Evolutionary conservation across 2,888 invertebrate species (phyloP), one percentile per base, ranked within the genome.

Genomic region (Cheilosia grossa): DNA sequence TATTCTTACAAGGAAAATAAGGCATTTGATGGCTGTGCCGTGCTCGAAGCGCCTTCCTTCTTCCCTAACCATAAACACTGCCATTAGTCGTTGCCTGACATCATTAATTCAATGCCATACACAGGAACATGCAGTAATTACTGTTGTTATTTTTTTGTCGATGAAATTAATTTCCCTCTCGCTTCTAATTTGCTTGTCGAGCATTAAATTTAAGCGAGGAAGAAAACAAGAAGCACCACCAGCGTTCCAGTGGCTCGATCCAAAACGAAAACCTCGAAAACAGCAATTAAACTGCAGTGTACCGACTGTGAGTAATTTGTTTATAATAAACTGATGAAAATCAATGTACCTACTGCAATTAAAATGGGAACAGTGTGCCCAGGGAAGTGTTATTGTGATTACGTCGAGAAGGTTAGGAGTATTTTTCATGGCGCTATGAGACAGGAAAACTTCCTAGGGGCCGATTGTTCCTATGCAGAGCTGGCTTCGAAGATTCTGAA

Each of bases 21-120:
- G 9, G 37, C 37, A 13, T 37, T 37, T 13, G 13, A 37, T 37
- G 13, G 37, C 13, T 1, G 37, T 13, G 13, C 37, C 13, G 13
- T 37, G 17, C 10, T 27, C 24, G 6, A 15, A 13, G 24, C 13
- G 24, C 13, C 17, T 17, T 17, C 30, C 37, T 70, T 37, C 10
- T 2, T 44, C 44, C 15, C 47, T 17, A 21, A 13, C 30, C 24
- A n/a, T 7, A 42, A 42, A 30, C 27, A 27, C 27, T 27, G 27
- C 24, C 63, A 64, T 64, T 74, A 51, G 44, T 17, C 13, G 37
- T 56, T 47, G 44, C 54, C 63, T 73, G 54, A 64, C 53, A 74
- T 54, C 33, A 27, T 56, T 64, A 74, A 66, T 49, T 66, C 56
- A 66, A 74, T 66, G 64, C 66, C 56, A 58, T 15, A 49, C 47